A percentile compares a stretch with the other conserved stretches of the same genome.
These are phyloP conservation scores for Monoplex corrugatus DNA, from an alignment of 2,888 invertebrate species.

Conservation along the genomic window DNA sequence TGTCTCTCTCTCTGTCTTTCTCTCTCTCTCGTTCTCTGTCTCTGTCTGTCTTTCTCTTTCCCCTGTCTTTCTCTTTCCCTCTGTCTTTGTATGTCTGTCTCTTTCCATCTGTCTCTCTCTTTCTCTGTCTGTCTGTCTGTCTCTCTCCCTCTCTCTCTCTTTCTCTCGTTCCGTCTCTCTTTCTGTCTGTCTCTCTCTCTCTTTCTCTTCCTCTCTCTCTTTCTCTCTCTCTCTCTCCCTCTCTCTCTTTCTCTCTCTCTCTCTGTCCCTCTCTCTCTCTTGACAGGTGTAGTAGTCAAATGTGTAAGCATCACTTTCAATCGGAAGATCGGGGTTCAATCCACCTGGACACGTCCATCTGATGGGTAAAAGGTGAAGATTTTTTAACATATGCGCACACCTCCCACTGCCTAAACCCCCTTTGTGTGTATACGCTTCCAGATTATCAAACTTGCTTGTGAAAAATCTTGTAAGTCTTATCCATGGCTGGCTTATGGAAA, in stretches of 20 bases:
- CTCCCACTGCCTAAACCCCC: too few species aligned
- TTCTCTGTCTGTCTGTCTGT: not conserved
- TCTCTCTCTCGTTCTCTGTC: not conserved
- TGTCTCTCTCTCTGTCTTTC: not conserved
- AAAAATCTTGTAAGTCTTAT: too few species aligned
- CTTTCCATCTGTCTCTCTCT: not conserved
- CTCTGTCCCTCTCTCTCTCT: slow-evolving; percentile 22
- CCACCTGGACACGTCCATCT: too few species aligned
- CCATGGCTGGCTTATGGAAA: too few species aligned
- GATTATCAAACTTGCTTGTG: too few species aligned
- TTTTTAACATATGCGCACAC: too few species aligned
- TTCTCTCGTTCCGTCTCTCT: not conserved
- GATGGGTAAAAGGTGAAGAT: too few species aligned
- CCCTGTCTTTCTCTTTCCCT: not conserved
- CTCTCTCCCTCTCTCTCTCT: not conserved
- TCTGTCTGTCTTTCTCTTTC: not conserved
- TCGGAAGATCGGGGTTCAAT: too few species aligned
- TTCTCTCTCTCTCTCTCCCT: not conserved
- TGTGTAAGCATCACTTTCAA: too few species aligned
- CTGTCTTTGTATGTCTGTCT: not conserved
- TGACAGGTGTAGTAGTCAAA: too few species aligned
- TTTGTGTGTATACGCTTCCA: too few species aligned
- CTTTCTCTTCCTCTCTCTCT: not conserved
- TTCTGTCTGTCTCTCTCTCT: not conserved
- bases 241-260: slow-evolving; percentile 3